Base-by-base conservation (phyloP, 2,888 invertebrate genomes). In the Scaeva pyrastri region DNA sequence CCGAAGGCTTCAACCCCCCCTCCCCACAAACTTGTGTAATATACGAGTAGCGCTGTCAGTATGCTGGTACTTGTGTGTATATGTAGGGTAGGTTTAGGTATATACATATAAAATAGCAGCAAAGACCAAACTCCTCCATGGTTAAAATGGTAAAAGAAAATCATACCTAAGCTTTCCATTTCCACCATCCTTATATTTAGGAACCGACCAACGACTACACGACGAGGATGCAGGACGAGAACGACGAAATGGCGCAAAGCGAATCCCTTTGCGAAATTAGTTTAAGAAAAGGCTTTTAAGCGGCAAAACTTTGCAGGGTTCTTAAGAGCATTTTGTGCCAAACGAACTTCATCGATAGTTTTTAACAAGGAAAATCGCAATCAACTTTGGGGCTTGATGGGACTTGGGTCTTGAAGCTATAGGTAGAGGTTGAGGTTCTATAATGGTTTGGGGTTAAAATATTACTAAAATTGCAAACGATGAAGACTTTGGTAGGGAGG, bases 261-360 rank as follows among this genome's bases (percentile, higher is more conserved):
- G 77, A 77, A 82, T 82, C 77, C 77, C 68, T 74, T 86, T 79
- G 45, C 60, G 83, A 87, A 87, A 87, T 87, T 87, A 79, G 87
- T 87, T 87, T 87, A 87, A 75, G 71, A 72, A 87, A 87, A 87
- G 82, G 83, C 83, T 87, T 87, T 82, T 79, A 87, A 83, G 78
- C 83, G 74, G 73, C 81, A 50, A 83, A 87, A 87, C 87, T 87
- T 87, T 87, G 75, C 78, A 75, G 50, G 78, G 83, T 78, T 75
- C 83, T 87, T 77, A 79, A 87, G 87, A 82, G 87, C 83, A 82
- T 87, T 87, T 75, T 68, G 19, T 66, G 64, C 72, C 66, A 75
- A 87, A 83, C 66, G 83, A 87, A 86, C 82, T 86, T 82, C 73
- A 77, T 82, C 82, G 86, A 82, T 86, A 86, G 86, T 86, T 86